Evolutionary conservation across 2,888 invertebrate species (phyloP).

Genomic region (Melanchra persicariae): DNA sequence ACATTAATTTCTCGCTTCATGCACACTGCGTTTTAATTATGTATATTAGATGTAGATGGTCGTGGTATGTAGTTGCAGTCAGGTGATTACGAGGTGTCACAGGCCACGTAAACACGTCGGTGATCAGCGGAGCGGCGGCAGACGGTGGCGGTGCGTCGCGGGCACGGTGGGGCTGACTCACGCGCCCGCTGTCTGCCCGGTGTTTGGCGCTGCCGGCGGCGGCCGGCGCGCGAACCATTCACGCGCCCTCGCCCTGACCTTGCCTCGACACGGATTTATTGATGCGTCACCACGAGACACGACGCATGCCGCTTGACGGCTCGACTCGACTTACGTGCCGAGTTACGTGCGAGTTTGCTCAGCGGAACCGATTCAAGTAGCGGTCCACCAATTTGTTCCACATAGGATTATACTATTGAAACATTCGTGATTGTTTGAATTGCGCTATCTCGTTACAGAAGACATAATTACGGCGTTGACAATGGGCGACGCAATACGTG

Average conservation of each 20-base stretch:
- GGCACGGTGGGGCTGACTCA: conserved; percentile 77
- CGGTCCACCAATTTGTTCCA: conserved; percentile 65
- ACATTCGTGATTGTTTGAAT: conserved; percentile 61
- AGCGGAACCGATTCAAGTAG: conserved; percentile 70
- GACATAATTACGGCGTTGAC: conserved; percentile 61
- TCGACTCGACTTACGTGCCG: conserved; percentile 54
- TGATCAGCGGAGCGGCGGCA: conserved; percentile 41
- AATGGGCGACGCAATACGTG: conserved; percentile 58
- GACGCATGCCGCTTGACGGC: conserved; percentile 56
- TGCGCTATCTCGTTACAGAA: conserved; percentile 55
- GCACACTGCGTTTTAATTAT: conserved; percentile 55
- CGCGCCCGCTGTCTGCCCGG: conserved; percentile 79
- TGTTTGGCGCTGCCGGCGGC: conserved; percentile 77
- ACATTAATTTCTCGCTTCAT: conserved; percentile 43
- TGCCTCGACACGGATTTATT: conserved; percentile 89
- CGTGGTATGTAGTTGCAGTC: conserved; percentile 42
- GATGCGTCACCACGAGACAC: conserved; percentile 84
- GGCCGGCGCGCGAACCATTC: conserved; percentile 78
- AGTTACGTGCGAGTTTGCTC: conserved; percentile 70
- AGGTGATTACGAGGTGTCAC: conserved; percentile 59
- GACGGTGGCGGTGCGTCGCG: conserved; percentile 47
- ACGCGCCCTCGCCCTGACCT: conserved; percentile 88
- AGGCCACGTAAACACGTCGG: conserved; percentile 51
- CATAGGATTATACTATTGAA: conserved; percentile 57
- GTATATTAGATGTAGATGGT: conserved; percentile 41